Percentiles rank a stretch among this genome's conserved stretches.
Conservation (phyloP, 1,140 invertebrate genomes). For the Eupristina koningsbergeri region DNA sequence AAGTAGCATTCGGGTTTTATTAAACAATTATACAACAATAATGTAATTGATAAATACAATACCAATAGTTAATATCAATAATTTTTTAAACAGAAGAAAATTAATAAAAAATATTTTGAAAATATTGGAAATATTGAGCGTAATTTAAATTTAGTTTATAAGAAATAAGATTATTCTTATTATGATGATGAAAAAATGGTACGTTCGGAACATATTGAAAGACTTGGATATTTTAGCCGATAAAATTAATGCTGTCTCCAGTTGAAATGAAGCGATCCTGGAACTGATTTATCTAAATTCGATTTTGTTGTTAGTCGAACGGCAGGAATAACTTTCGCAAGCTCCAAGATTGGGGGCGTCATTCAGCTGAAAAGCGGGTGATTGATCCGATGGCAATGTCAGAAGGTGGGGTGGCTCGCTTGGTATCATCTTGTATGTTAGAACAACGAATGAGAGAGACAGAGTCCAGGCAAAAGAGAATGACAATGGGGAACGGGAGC, state of each 20-base stretch:
- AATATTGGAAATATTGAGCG: no score
- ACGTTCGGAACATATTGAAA: no score
- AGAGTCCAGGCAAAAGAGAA: background rate
- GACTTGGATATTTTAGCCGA: no score
- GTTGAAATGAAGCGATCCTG: background rate
- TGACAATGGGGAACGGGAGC: constrained; percentile 21
- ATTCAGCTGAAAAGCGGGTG: constrained; percentile 15
- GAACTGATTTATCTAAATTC: background rate
- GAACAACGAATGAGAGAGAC: background rate
- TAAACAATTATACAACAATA: no score
- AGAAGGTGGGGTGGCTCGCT: constrained; percentile 31
- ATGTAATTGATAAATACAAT: no score
- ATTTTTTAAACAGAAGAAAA: no score
- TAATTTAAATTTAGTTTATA: no score
- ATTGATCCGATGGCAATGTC: constrained; percentile 32
- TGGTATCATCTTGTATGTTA: background rate
- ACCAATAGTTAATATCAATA: no score
- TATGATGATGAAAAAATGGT: no score
- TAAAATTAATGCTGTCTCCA: background rate
- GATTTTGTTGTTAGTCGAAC: constrained; percentile 12
- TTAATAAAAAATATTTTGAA: no score
- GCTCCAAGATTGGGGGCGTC: background rate
- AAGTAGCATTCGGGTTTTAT: no score
- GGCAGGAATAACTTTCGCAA: background rate
- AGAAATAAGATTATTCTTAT: no score